Conservation (phyloP, 2,888 invertebrate genomes). For the Zele albiditarsus region DNA sequence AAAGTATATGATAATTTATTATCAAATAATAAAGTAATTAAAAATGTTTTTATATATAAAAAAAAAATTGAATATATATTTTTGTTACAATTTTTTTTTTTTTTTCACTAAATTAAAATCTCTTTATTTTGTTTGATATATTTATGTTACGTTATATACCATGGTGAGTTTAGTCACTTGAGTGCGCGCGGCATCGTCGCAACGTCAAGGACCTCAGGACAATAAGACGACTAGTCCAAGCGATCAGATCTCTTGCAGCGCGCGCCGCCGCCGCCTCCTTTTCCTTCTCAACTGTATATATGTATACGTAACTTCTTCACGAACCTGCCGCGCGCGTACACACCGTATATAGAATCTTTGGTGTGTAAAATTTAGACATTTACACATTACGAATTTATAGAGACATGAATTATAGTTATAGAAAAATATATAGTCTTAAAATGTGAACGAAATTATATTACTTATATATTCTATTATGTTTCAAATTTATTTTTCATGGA, state of each 20-base stretch:
- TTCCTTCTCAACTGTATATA: constrained; percentile 37
- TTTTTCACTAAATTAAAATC: not conserved
- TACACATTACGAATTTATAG: not conserved
- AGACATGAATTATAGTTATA: not conserved
- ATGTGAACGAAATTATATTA: too few species aligned
- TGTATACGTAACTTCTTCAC: constrained; percentile 38
- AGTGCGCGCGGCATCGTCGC: constrained; percentile 20
- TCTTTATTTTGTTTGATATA: not conserved
- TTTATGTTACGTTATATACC: not conserved
- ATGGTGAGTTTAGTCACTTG: not conserved
- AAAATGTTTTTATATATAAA: too few species aligned
- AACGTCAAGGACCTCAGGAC: constrained; percentile 60
- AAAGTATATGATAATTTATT: not conserved
- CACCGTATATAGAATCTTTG: not conserved
- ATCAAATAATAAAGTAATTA: not conserved
- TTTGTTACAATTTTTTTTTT: not conserved
- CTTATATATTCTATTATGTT: too few species aligned
- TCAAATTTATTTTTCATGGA: too few species aligned
- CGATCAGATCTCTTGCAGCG: constrained; percentile 57
- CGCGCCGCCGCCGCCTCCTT: constrained; percentile 55
- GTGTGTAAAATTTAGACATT: not conserved
- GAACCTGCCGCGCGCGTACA: constrained; percentile 1
- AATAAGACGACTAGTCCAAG: constrained; percentile 58
- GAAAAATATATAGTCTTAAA: not conserved
- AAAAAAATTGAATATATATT: not conserved